Conservation (phyloP, 2,888 invertebrate genomes). For the Laothoe populi region DNA sequence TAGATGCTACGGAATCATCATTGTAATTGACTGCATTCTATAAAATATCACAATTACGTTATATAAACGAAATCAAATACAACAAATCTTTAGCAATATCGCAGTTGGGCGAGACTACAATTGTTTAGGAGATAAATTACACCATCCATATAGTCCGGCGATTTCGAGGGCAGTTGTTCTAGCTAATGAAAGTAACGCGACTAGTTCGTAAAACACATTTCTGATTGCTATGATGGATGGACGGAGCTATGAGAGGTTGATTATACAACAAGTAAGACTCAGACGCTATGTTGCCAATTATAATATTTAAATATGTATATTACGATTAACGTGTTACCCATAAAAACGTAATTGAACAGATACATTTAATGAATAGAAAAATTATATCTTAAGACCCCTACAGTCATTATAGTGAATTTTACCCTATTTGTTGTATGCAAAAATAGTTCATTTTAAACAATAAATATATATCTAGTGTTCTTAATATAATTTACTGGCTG, state of each 20-base stretch:
- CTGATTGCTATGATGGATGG: constrained; percentile 39
- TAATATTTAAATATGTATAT: constrained; percentile 11
- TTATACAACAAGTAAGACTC: constrained; percentile 27
- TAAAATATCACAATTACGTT: constrained; percentile 8
- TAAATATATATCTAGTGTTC: no score
- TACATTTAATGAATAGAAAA: not conserved
- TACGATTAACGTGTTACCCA: not conserved
- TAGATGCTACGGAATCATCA: not conserved
- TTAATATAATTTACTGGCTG: no score
- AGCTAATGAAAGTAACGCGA: constrained; percentile 50
- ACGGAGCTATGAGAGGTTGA: constrained; percentile 27
- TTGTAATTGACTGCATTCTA: constrained; percentile 15
- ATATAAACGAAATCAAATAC: not conserved
- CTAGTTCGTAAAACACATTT: constrained; percentile 39
- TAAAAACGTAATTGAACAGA: not conserved
- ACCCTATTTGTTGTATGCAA: no score
- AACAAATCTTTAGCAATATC: constrained; percentile 12
- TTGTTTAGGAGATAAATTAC: constrained; percentile 16
- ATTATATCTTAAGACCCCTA: no score
- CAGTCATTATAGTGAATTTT: no score
- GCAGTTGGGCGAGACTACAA: not conserved
- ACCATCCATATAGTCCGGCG: not conserved
- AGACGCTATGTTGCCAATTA: constrained; percentile 3
- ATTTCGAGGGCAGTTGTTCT: constrained; percentile 20
- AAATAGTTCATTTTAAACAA: no score